Evolutionary conservation across 23 tunicate species (phyloP).

Genomic region (Diplosoma virens): DNA sequence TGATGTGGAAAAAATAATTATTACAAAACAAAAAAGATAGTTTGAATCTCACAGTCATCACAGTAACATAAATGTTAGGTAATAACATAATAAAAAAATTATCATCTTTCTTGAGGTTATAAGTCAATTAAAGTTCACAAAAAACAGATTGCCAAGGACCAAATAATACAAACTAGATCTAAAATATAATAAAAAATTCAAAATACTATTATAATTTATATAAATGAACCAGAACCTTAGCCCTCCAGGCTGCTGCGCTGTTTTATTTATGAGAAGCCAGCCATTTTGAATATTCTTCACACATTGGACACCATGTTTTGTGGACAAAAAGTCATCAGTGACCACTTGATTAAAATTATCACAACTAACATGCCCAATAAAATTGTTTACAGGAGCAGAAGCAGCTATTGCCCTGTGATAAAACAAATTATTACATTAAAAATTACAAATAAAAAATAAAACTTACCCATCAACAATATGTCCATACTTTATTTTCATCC

Average conservation of each 20-base stretch:
- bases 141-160: too few relatives aligned
- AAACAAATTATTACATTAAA: not conserved
- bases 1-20: too few relatives aligned
- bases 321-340: slow-evolving; percentile 41
- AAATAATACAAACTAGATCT: not conserved
- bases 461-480: slow-evolving; percentile 69
- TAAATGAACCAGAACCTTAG: not conserved
- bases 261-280: slow-evolving; percentile 59
- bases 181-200: not conserved
- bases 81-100: too few relatives aligned
- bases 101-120: too few relatives aligned
- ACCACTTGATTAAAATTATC: slow-evolving; percentile 49
- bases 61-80: too few relatives aligned
- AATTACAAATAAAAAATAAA: not conserved
- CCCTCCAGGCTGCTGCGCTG: slow-evolving; percentile 50
- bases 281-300: slow-evolving; percentile 52
- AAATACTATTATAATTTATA: not conserved
- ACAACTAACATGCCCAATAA: slow-evolving; percentile 50
- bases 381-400: slow-evolving; percentile 77
- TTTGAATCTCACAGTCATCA: too few relatives aligned
- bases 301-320: slow-evolving; percentile 45
- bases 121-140: too few relatives aligned
- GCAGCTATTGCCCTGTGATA: slow-evolving; percentile 68
- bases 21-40: too few relatives aligned
- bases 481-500: slow-evolving; percentile 73